These are phyloP conservation scores for Anoplius nigerrimus DNA, from an alignment of 2,888 invertebrate genomes.

Conservation along the genomic window DNA sequence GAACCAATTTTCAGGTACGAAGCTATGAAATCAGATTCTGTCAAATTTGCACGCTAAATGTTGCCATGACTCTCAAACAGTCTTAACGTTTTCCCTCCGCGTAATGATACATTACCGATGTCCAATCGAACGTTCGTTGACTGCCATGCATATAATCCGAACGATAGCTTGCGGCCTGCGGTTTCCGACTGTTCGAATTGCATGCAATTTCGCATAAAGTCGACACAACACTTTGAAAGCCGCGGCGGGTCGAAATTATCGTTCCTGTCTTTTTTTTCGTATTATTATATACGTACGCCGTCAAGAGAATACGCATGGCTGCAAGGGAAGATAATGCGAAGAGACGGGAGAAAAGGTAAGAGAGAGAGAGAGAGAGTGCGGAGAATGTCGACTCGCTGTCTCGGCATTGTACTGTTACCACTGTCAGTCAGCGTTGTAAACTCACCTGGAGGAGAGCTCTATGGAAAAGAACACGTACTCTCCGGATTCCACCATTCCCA, in stretches of 20 bases:
- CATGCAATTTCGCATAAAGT: slow-evolving; percentile 21
- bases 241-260: too few relatives aligned
- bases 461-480: slow-evolving; percentile 99
- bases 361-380: too few relatives aligned
- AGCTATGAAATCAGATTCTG: too few relatives aligned
- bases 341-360: not conserved
- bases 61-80: not conserved
- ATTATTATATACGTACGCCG: not conserved
- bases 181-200: slow-evolving; percentile 19
- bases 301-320: not conserved
- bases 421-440: too few relatives aligned
- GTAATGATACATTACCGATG: too few relatives aligned
- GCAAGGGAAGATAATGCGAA: not conserved
- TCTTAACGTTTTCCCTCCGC: too few relatives aligned
- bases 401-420: too few relatives aligned
- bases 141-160: not conserved
- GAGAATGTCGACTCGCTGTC: too few relatives aligned
- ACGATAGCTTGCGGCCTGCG: slow-evolving; percentile 26
- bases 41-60: too few relatives aligned
- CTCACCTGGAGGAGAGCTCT: slow-evolving; percentile 96
- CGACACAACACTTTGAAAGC: not conserved
- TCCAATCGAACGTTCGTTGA: too few relatives aligned
- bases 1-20: too few relatives aligned
- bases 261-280: too few relatives aligned
- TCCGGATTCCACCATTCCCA: slow-evolving; percentile 96